Percentiles rank a stretch among this genome's conserved stretches.
These are phyloP conservation scores for Sceloporus tristichus DNA, from an alignment of 2,113 vertebrate species.

Conservation along the genomic window DNA sequence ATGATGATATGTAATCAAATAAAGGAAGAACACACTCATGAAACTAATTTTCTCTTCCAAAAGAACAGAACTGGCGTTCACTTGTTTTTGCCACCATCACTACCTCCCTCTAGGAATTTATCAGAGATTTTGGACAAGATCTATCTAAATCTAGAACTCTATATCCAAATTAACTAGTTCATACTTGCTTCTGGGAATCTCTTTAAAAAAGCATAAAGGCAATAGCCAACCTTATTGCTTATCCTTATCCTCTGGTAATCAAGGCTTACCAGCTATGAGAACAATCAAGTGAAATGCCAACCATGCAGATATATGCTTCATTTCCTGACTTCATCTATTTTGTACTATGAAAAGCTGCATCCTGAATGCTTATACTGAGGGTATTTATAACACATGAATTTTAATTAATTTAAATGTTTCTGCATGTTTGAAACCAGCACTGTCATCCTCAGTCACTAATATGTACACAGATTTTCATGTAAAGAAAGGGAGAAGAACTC, in stretches of 20 bases:
- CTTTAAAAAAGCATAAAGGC: neutral
- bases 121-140: neutral
- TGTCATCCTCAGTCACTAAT: too few relatives aligned
- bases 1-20: neutral
- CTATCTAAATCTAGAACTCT: neutral
- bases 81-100: neutral
- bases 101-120: neutral
- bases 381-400: too few relatives aligned
- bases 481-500: too few relatives aligned
- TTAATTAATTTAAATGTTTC: too few relatives aligned
- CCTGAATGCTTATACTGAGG: neutral
- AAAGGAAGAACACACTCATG: neutral
- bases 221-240: neutral
- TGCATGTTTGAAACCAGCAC: too few relatives aligned
- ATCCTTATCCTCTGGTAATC: neutral
- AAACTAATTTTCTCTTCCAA: neutral
- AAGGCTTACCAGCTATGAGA: neutral
- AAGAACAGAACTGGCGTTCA: neutral
- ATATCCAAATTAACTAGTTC: neutral
- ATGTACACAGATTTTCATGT: too few relatives aligned
- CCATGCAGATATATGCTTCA: neutral
- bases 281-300: neutral
- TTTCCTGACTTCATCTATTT: neutral
- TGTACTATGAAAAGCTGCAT: neutral
- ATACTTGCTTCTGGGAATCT: neutral